Base-by-base conservation (phyloP, 2,113 vertebrate genomes). In the Beaufortia kweichowensis region DNA sequence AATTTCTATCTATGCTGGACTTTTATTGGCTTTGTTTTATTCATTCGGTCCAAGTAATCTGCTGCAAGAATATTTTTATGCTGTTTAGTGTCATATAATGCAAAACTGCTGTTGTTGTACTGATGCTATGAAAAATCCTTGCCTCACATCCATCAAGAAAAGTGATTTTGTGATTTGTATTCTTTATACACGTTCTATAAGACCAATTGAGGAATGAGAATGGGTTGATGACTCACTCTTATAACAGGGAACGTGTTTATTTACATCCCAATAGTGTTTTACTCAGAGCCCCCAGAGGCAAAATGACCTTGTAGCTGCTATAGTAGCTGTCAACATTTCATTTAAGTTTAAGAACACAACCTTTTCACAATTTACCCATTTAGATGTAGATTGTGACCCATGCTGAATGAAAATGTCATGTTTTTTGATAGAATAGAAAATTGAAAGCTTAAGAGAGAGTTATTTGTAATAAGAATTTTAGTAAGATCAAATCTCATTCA, bases 401-500 rank as follows among this genome's bases (percentile, higher is more conserved):
- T 12, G 11, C 33, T 41, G 23, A 23, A 12, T 28, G 26, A 66
- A 66, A 66, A 48, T 50, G 7, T 46, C 0, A 29, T 46, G 15
- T n/a, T 10, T 53, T 53, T 31, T n/a, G 26, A 68, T 68, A 17
- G 24, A 50, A 17, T 35, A 26, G 6, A 14, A 67, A 29, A 67
- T 48, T 46, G 17, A 48, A 46, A 12, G 41, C 41, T 12, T 48
- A 7, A 48, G 41, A 48, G 62, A 23, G 15, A 26, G 62, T 23
- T 39, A 39, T 11, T 21, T 35, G 10, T 63, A 6, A n/a, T 11
- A 63, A 23, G n/a, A 62, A 14, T 14, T 4, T 39, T 17, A 15
- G n/a, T 2, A 39, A 63, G 61, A 63, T 63, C 1, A n/a, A 67
- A 50, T 53, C 46, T 21, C 28, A 50, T 53, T 68, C 29, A 67